These are phyloP conservation scores for Cheilosia grossa DNA, from an alignment of 2,888 invertebrate species.

Conservation along the genomic window DNA sequence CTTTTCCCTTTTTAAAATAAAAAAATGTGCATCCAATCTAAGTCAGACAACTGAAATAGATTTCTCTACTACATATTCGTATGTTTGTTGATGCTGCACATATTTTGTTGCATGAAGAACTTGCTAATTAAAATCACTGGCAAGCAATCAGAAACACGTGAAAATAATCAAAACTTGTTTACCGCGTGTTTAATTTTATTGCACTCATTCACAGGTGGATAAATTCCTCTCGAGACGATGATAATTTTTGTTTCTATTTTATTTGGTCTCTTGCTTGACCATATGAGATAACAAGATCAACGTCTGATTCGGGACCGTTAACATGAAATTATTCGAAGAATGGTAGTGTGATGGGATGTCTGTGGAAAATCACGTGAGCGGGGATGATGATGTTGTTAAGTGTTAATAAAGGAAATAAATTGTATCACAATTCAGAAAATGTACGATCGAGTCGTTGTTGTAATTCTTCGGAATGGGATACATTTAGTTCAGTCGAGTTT, in stretches of 20 bases:
- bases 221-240: neutral
- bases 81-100: neutral
- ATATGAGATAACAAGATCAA: too few species aligned
- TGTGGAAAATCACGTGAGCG: too few species aligned
- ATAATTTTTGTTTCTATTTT: neutral
- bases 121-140: constrained; percentile 10
- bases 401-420: too few species aligned
- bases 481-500: too few species aligned
- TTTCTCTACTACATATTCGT: constrained; percentile 1
- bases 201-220: neutral
- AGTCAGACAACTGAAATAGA: neutral
- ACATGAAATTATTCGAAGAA: too few species aligned
- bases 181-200: neutral
- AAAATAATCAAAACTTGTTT: constrained; percentile 23
- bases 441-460: too few species aligned
- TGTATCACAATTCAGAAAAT: too few species aligned
- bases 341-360: too few species aligned
- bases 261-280: neutral
- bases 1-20: neutral
- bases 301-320: too few species aligned
- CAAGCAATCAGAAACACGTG: constrained; percentile 16
- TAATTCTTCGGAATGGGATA: too few species aligned
- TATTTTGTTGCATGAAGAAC: neutral
- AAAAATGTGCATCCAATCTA: neutral
- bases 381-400: too few species aligned